Evolutionary conservation across 2,113 vertebrate genomes (phyloP).

Genomic region (Leptodactylus fuscus): DNA sequence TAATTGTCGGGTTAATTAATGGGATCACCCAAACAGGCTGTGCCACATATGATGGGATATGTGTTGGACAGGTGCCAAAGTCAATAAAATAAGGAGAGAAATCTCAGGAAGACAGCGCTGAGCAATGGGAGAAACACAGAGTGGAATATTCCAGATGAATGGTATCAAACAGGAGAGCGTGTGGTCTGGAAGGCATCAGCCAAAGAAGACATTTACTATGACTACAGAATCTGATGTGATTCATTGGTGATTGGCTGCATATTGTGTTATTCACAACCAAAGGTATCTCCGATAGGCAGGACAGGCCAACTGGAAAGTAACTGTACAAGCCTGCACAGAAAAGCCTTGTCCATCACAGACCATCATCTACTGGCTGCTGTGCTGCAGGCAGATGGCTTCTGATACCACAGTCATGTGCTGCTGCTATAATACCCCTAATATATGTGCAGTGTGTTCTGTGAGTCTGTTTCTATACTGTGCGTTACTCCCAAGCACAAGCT

Average conservation of each 20-base stretch:
- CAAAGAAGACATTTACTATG: slow-evolving; percentile 56
- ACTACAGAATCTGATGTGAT: slow-evolving; percentile 24
- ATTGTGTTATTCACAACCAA: slow-evolving; percentile 20
- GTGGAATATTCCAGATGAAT: slow-evolving; percentile 64
- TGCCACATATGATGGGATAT: slow-evolving; percentile 78
- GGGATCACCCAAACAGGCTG: slow-evolving; percentile 80
- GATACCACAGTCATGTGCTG: neutral
- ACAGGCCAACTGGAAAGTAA: slow-evolving; percentile 16
- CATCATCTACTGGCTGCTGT: neutral
- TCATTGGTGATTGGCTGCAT: slow-evolving; percentile 39
- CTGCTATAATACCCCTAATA: slow-evolving; percentile 13
- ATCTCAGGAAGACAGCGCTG: slow-evolving; percentile 70
- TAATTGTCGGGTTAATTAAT: slow-evolving; percentile 82
- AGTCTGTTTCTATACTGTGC: neutral
- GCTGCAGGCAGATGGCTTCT: slow-evolving; percentile 16
- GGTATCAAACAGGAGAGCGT: slow-evolving; percentile 60
- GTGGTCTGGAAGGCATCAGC: slow-evolving; percentile 64
- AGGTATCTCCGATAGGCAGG: slow-evolving; percentile 23
- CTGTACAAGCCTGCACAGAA: neutral
- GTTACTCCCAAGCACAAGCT: neutral
- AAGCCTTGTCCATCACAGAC: neutral
- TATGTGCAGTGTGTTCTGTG: neutral
- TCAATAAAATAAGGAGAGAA: slow-evolving; percentile 74
- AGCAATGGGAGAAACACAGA: slow-evolving; percentile 24
- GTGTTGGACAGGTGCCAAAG: slow-evolving; percentile 78